These are phyloP conservation scores for Beroe ovata DNA, from an alignment of 37 sponge, comb jelly and placozoan genomes.

Conservation along the genomic window DNA sequence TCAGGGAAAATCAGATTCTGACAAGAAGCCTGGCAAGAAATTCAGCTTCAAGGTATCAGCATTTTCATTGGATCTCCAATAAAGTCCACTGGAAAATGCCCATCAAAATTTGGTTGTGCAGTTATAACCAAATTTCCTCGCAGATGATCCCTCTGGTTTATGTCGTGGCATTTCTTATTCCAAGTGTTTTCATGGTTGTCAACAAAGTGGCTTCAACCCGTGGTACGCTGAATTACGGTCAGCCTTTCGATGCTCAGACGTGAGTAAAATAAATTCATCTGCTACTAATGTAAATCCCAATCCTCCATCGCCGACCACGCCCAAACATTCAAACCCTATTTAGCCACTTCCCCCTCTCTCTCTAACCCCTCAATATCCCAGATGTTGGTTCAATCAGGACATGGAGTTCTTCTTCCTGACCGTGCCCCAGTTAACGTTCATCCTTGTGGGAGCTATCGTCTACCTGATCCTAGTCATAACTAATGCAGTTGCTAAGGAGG, in stretches of 20 bases:
- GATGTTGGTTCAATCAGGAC: conserved; percentile 40
- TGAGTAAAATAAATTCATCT: not conserved
- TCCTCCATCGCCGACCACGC: too few species aligned
- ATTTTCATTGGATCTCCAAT: too few species aligned
- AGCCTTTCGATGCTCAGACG: conserved; percentile 39
- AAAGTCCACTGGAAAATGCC: too few species aligned
- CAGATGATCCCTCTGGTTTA: conserved; percentile 35
- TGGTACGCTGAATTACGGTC: not conserved
- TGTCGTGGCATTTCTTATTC: not conserved
- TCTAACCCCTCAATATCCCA: too few species aligned
- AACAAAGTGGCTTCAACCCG: not conserved
- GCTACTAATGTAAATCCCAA: not conserved
- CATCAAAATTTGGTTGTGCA: too few species aligned
- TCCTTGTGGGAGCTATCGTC: not conserved
- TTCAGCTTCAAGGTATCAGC: conserved; percentile 12
- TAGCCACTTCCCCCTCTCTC: too few species aligned
- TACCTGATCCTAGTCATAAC: not conserved
- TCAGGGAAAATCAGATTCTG: not conserved
- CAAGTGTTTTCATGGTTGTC: conserved; percentile 8
- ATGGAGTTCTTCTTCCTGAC: conserved; percentile 15
- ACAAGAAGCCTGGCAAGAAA: not conserved
- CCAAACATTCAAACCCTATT: too few species aligned
- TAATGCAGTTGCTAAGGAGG: not conserved
- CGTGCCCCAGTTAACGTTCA: not conserved
- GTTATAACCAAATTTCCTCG: too few species aligned